Conservation (phyloP, 2,113 vertebrate species). For the Sus scrofa region T2T-Sscrofa CM000829.6:30513001-30513500, state of each 20-base stretch:
- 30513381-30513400: not conserved
- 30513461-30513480: not conserved
- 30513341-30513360: not conserved
- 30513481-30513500: not conserved
- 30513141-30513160: not conserved
- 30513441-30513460: not conserved
- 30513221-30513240: not conserved
- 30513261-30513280: not conserved
- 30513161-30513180: not conserved
- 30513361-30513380: not conserved
- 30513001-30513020: not conserved
- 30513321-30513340: not conserved
- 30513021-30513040: not conserved
- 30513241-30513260: not conserved
- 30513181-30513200: not conserved
- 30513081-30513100: not conserved
- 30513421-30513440: not conserved
- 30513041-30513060: not conserved
- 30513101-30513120: not conserved
- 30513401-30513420: not conserved
- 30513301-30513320: not conserved
- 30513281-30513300: not conserved
- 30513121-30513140: not conserved
- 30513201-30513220: not conserved
- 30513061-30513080: not conserved